Conservation (phyloP, 2,113 vertebrate genomes). For the Rhagologus leucostigma region DNA sequence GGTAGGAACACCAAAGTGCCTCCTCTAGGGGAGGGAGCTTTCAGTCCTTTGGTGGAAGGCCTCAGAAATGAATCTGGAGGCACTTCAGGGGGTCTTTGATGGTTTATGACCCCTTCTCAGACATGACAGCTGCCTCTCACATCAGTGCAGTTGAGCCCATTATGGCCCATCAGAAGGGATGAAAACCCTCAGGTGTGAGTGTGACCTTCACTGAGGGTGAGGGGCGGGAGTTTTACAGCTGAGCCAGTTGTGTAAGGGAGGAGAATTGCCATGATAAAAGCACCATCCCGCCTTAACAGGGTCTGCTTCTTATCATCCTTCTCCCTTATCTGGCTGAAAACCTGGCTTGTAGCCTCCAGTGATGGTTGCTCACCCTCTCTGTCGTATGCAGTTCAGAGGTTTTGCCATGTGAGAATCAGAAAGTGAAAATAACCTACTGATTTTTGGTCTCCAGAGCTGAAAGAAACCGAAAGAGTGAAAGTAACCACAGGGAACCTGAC, state of each 20-base stretch:
- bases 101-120: background rate
- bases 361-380: background rate
- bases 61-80: background rate
- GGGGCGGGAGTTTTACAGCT: background rate
- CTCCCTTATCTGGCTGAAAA: background rate
- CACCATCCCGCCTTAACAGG: background rate
- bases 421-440: background rate
- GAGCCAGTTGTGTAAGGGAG: background rate
- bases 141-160: rapidly evolving
- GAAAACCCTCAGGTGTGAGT: background rate
- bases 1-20: background rate
- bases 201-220: background rate
- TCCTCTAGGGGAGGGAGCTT: background rate
- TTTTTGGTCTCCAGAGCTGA: background rate
- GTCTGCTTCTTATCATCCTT: background rate
- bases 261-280: background rate
- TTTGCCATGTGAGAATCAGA: background rate
- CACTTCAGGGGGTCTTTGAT: background rate
- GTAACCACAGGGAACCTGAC: background rate
- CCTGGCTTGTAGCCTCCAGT: background rate
- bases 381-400: background rate
- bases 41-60: background rate
- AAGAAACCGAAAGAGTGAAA: background rate
- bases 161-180: background rate
- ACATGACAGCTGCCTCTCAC: background rate